Percentiles rank a stretch among this genome's conserved stretches.
Evolutionary conservation across 2,113 vertebrate species (phyloP).

Genomic region (Pelmatolapia mariae): DNA sequence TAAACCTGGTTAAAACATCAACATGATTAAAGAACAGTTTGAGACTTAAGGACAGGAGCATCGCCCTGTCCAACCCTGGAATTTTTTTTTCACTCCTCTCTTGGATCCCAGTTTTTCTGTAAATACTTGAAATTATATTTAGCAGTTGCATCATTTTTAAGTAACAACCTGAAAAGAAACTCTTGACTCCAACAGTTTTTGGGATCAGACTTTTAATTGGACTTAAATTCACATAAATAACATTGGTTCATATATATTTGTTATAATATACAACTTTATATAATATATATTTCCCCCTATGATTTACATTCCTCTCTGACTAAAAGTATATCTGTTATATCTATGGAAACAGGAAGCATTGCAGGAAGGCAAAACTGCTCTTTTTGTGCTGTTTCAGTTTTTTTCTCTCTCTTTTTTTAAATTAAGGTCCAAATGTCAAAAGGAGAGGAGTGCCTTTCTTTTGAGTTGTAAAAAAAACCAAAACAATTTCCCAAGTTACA

Average conservation of each 20-base stretch:
- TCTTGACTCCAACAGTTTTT: slow-evolving; percentile 24
- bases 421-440: slow-evolving; percentile 57
- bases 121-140: neutral
- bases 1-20: neutral
- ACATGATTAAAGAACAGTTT: neutral
- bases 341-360: slow-evolving; percentile 63
- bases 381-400: slow-evolving; percentile 48
- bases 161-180: neutral
- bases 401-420: neutral
- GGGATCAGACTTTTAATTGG: slow-evolving; percentile 75
- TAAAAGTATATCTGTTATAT: slow-evolving; percentile 58
- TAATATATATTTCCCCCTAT: slow-evolving; percentile 77
- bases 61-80: neutral
- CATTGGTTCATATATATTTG: slow-evolving; percentile 74
- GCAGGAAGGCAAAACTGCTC: slow-evolving; percentile 55
- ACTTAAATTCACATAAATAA: slow-evolving; percentile 82
- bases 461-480: slow-evolving; percentile 46
- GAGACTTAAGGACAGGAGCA: neutral
- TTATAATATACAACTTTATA: slow-evolving; percentile 77
- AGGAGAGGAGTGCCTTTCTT: slow-evolving; percentile 57
- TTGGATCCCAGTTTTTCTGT: neutral
- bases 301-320: slow-evolving; percentile 73
- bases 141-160: neutral
- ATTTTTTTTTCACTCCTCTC: neutral
- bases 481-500: slow-evolving; percentile 41